Conservation (phyloP, 2,113 vertebrate genomes). For the Callopanchax toddi region DNA sequence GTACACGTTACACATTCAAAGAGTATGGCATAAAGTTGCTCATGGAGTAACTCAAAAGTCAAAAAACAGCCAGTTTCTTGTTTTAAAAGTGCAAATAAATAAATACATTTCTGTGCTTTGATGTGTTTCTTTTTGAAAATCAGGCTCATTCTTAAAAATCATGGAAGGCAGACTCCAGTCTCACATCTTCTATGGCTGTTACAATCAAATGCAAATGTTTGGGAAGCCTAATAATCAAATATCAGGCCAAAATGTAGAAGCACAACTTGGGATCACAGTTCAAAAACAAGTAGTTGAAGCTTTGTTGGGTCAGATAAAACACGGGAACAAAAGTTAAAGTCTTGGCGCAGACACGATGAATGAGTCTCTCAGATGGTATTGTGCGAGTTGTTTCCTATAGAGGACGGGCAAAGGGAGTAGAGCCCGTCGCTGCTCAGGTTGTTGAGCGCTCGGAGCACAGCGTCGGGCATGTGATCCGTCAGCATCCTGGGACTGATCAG, state of each 20-base stretch:
- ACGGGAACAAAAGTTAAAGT: neutral
- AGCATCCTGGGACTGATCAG: conserved; percentile 96
- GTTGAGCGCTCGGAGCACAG: conserved; percentile 84
- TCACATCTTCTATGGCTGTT: neutral
- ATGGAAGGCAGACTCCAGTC: neutral
- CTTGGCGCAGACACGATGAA: neutral
- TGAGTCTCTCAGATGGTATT: conserved; percentile 67
- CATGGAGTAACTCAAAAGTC: conserved; percentile 25
- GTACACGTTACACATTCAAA: conserved; percentile 65
- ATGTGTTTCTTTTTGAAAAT: conserved; percentile 4
- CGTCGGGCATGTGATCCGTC: conserved; percentile 92
- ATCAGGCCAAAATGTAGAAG: neutral
- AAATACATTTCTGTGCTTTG: conserved; percentile 13
- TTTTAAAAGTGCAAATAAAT: conserved; percentile 51
- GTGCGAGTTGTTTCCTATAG: conserved; percentile 68
- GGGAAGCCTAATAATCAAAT: neutral
- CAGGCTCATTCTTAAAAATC: conserved; percentile 1
- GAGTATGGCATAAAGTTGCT: conserved; percentile 39
- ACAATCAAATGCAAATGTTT: conserved; percentile 29
- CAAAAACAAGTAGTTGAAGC: neutral
- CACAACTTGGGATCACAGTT: neutral
- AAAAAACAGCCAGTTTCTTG: conserved; percentile 14
- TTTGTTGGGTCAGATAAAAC: neutral
- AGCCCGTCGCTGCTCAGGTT: conserved; percentile 78
- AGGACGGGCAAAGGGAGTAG: conserved; percentile 81